Evolutionary conservation across 1,140 invertebrate species (phyloP).

Genomic region (Adelges cooleyi): DNA sequence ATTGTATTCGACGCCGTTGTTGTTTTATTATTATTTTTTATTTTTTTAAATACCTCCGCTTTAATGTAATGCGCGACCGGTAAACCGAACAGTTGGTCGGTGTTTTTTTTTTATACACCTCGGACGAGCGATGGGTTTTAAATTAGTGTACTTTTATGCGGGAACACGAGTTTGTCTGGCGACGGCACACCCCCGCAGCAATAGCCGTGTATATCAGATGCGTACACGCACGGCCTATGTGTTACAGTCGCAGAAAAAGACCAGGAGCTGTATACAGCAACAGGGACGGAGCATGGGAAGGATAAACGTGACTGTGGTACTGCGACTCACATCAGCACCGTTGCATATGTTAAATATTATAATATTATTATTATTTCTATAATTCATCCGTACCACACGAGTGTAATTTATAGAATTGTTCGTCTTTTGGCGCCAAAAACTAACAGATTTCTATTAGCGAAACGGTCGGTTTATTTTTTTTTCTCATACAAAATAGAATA

Average conservation of each 20-base stretch:
- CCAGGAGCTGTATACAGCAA: neutral
- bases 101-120: neutral
- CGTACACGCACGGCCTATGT: neutral
- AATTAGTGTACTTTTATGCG: constrained; percentile 25
- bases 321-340: neutral
- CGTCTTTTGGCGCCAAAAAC: too few relatives aligned
- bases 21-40: neutral
- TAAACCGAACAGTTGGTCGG: neutral
- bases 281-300: neutral
- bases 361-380: too few relatives aligned
- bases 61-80: too few relatives aligned
- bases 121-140: constrained; percentile 21
- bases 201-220: neutral
- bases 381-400: neutral
- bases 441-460: too few relatives aligned
- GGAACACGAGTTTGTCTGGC: constrained; percentile 18
- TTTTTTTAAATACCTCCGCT: neutral
- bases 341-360: constrained; percentile 26
- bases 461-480: too few relatives aligned
- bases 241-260: neutral
- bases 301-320: constrained; percentile 9
- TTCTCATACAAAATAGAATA: too few relatives aligned
- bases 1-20: constrained; percentile 9
- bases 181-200: neutral
- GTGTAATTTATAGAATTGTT: constrained; percentile 3